These are phyloP conservation scores for Hirundo rustica DNA, from an alignment of 2,797 vertebrate genomes.

Conservation along the genomic window DNA sequence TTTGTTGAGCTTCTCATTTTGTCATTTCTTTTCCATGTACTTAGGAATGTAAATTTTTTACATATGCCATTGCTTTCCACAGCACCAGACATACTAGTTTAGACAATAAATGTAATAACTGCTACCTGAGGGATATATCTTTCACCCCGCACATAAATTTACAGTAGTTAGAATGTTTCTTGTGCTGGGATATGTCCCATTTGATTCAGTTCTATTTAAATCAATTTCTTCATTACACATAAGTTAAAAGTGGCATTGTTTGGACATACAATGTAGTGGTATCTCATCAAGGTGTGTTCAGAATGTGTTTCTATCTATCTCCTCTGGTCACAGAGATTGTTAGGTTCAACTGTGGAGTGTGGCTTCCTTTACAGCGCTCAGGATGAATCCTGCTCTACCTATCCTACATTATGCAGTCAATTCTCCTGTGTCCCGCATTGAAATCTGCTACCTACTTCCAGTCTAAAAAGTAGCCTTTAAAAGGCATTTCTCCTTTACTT, in stretches of 20 bases:
- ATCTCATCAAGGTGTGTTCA: neutral
- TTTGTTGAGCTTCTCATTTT: neutral
- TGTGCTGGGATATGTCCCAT: neutral
- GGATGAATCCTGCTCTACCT: neutral
- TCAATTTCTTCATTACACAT: neutral
- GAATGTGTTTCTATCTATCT: neutral
- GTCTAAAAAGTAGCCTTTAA: neutral
- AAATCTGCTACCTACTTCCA: neutral
- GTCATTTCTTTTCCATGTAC: neutral
- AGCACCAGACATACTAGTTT: neutral
- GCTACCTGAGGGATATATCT: neutral
- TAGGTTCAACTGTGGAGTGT: neutral
- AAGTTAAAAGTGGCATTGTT: neutral
- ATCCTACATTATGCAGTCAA: neutral
- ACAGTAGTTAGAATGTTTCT: neutral
- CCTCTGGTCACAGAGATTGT: neutral
- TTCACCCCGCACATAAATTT: neutral
- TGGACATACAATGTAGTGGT: neutral
- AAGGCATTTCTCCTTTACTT: neutral
- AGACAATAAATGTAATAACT: neutral
- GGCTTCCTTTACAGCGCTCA: neutral
- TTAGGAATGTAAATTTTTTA: neutral
- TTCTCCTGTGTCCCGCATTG: neutral
- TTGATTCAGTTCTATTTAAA: neutral
- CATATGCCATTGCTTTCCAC: neutral